These are phyloP conservation scores for Corythornis leucogaster DNA, from an alignment of 2,797 vertebrate genomes.

Conservation along the genomic window DNA sequence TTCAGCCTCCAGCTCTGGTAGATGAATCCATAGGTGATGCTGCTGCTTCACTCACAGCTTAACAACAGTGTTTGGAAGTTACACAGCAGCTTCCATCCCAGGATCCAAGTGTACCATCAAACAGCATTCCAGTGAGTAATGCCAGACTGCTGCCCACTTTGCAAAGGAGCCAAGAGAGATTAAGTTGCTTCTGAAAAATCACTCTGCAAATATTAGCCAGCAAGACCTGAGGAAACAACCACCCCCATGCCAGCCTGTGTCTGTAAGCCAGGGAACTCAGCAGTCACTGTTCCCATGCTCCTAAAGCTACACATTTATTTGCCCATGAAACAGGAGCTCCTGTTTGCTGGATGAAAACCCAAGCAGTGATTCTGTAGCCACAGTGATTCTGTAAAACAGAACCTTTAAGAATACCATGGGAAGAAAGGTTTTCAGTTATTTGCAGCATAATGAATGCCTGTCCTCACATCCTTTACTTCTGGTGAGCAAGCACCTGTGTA, in stretches of 20 bases:
- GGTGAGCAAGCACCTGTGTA: neutral
- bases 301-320: neutral
- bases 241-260: neutral
- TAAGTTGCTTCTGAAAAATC: neutral
- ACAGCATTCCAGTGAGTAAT: neutral
- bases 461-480: neutral
- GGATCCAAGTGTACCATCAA: neutral
- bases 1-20: neutral
- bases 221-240: neutral
- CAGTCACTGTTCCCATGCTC: neutral
- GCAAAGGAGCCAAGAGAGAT: neutral
- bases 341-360: neutral
- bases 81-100: neutral
- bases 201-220: neutral
- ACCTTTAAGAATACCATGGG: neutral
- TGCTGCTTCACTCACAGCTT: neutral
- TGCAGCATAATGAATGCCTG: neutral
- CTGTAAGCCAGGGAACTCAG: neutral
- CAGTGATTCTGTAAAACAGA: neutral
- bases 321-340: neutral
- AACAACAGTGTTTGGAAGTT: neutral
- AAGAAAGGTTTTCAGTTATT: neutral
- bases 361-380: neutral
- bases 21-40: neutral
- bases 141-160: neutral